A percentile compares a stretch with the other conserved stretches of the same genome.
phyloP scores from a whole-genome alignment of 1,140 invertebrate species.

The honey bee (Apis mellifera) region Amel_HAv3.1 CM009931.2:11378501-11379000 shows the following conservation, averaged over 20 bases:
- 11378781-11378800: conserved; percentile 21
- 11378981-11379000: conserved; percentile 6
- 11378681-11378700: too few species aligned
- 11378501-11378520: too few species aligned
- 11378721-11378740: conserved; percentile 69
- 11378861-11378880: neutral
- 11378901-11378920: neutral
- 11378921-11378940: neutral
- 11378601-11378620: neutral
- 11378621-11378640: neutral
- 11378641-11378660: neutral
- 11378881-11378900: neutral
- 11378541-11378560: too few species aligned
- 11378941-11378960: conserved; percentile 27
- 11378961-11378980: conserved; percentile 6
- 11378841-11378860: conserved; percentile 22
- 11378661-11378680: neutral
- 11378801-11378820: conserved; percentile 35
- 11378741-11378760: conserved; percentile 73
- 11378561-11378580: too few species aligned
- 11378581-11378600: neutral
- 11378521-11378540: too few species aligned
- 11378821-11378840: neutral
- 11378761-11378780: conserved; percentile 68
- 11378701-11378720: conserved; percentile 67